Percentiles rank a stretch among this genome's conserved stretches.
Evolutionary conservation across 2,113 vertebrate species (phyloP).

Genomic region (Phylloscopus whistleri): DNA sequence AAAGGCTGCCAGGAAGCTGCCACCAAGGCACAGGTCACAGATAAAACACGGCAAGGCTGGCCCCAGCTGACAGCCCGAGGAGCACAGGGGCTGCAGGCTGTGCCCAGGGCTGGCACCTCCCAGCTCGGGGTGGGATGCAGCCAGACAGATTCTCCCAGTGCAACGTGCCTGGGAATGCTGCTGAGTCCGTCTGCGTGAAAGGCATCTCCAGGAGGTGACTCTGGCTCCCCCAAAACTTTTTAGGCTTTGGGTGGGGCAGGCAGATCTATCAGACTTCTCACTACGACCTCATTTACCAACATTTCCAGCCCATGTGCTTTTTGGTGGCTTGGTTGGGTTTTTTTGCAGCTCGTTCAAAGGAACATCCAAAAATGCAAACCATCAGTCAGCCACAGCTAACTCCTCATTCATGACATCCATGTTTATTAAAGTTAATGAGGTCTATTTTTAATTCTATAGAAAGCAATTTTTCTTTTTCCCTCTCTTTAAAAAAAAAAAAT

Average conservation of each 20-base stretch:
- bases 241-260: not conserved
- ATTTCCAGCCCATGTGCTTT: not conserved
- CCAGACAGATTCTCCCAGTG: not conserved
- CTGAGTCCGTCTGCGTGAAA: not conserved
- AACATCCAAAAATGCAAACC: not conserved
- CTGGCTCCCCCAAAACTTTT: not conserved
- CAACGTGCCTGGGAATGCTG: not conserved
- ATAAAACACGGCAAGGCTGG: not conserved
- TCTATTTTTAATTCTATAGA: not conserved
- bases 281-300: not conserved
- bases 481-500: not conserved
- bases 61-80: not conserved
- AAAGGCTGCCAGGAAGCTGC: conserved; percentile 19
- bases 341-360: not conserved
- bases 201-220: not conserved
- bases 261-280: not conserved
- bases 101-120: not conserved
- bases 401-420: not conserved
- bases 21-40: conserved; percentile 31
- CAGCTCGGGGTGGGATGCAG: not conserved
- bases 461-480: not conserved
- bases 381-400: not conserved
- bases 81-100: not conserved
- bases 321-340: not conserved
- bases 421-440: not conserved